Conservation (phyloP, 2,113 vertebrate genomes). For the Hucho hucho region DNA sequence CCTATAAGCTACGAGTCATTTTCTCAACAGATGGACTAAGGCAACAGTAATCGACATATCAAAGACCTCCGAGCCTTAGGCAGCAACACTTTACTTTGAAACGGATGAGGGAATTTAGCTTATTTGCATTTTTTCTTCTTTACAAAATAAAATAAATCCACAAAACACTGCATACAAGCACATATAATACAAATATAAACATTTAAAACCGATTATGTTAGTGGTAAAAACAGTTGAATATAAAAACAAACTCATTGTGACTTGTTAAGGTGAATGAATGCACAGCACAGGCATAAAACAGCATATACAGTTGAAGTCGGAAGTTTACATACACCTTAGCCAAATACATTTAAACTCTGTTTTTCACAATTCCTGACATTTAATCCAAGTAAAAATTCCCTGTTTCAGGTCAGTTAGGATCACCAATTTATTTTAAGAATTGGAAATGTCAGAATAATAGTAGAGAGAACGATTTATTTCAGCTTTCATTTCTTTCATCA, state of each 20-base stretch:
- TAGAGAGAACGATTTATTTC: too few relatives aligned
- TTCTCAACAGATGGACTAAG: not conserved
- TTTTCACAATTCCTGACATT: too few relatives aligned
- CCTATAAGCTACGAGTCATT: not conserved
- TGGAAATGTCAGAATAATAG: too few relatives aligned
- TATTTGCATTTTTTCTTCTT: slow-evolving; percentile 9
- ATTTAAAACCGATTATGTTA: not conserved
- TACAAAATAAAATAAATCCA: slow-evolving; percentile 13
- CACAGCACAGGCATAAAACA: not conserved
- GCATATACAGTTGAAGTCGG: slow-evolving; percentile 5
- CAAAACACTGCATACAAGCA: not conserved
- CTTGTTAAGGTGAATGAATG: not conserved
- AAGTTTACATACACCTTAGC: too few relatives aligned
- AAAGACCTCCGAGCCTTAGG: not conserved
- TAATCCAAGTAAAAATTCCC: too few relatives aligned
- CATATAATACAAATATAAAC: not conserved
- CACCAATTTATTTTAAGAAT: too few relatives aligned
- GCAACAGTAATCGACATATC: not conserved
- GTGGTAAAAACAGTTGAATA: not conserved
- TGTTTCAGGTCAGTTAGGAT: too few relatives aligned
- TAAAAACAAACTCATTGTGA: not conserved
- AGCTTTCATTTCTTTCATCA: too few relatives aligned
- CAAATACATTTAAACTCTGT: too few relatives aligned
- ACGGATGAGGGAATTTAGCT: slow-evolving; percentile 34
- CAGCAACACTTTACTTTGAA: slow-evolving; percentile 38